phyloP scores from a whole-genome alignment of 2,797 vertebrate genomes.

The Mus minutoides region DNA sequence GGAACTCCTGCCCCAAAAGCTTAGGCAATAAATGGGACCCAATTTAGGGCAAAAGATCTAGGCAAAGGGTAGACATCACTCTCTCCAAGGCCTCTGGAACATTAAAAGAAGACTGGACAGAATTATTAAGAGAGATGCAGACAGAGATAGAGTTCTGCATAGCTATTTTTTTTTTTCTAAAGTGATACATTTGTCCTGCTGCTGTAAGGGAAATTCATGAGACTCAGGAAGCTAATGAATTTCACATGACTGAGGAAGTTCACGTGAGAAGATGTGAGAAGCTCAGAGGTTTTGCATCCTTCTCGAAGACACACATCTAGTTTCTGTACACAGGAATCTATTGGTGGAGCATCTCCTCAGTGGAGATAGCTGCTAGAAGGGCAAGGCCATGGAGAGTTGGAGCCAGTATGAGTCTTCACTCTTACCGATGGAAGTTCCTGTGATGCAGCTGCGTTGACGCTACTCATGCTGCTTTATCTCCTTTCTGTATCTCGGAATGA shows the following conservation, averaged over 20 bases:
- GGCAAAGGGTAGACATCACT: background rate
- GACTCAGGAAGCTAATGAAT: background rate
- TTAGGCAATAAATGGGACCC: background rate
- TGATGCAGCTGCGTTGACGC: background rate
- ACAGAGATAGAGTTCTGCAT: background rate
- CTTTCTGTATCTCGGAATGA: background rate
- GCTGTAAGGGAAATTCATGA: background rate
- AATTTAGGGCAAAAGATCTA: background rate
- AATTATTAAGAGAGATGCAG: background rate
- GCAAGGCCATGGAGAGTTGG: background rate
- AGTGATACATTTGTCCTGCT: background rate
- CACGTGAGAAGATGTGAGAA: background rate
- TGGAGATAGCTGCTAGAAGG: background rate
- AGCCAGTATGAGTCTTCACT: background rate
- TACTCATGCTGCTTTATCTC: background rate
- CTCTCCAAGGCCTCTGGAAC: background rate
- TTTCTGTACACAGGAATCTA: background rate
- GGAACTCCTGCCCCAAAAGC: background rate
- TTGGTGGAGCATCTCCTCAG: background rate
- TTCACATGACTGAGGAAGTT: background rate
- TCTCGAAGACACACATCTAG: background rate
- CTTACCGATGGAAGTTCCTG: background rate
- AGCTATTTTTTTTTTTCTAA: background rate
- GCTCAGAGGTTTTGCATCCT: background rate
- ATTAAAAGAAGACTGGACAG: no score